Base-by-base conservation (phyloP, 2,888 invertebrate species). In the Tholera decimalis region DNA sequence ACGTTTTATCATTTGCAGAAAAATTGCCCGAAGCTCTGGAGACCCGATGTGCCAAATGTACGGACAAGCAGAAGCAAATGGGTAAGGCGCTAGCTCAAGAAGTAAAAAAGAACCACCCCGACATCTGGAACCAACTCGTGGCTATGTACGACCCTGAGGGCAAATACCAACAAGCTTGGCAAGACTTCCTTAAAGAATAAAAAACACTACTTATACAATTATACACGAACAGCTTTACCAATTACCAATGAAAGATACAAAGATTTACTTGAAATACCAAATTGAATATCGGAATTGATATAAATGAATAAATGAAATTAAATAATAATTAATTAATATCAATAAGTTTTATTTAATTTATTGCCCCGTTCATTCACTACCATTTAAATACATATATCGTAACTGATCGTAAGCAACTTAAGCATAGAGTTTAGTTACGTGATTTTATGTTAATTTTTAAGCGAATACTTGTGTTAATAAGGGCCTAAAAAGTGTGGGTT, bases 21-120 rank as follows among this genome's bases (percentile, higher is more conserved):
- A 96, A 96, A 82, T 91, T 97, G 63, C 97, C 97, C 0, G 97
- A 97, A 88, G 97, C 97, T 5, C 94, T 97, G 46, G 94, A 93
- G 80, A 97, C 97, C 13, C 95, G 96, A 51, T 97, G 97, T 87
- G 94, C 92, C 18, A 97, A 97, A 88, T 97, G 97, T 85, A 96
- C 97, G 6, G 96, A 96, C 53, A 97, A 96, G 77, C 97, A 97
- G 86, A 97, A 96, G 83, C 88, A 94, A 80, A 96, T 96, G 55
- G 96, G 97, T 3, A 96, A 96, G 72, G 95, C 95, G 67, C 94
- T 97, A n/a, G 96, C 96, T 4, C 93, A 92, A 33, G 96, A 94
- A 85, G 83, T 97, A 11, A 96, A 96, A 82, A 94, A 93, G 56
- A 95, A 95, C 41, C 96, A 96, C 35, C 96, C 96, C 2, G 91